Percentiles rank a stretch among this genome's conserved stretches.
Evolutionary conservation across 1,140 invertebrate species (phyloP).

Genomic region (Nephila pilipes): DNA sequence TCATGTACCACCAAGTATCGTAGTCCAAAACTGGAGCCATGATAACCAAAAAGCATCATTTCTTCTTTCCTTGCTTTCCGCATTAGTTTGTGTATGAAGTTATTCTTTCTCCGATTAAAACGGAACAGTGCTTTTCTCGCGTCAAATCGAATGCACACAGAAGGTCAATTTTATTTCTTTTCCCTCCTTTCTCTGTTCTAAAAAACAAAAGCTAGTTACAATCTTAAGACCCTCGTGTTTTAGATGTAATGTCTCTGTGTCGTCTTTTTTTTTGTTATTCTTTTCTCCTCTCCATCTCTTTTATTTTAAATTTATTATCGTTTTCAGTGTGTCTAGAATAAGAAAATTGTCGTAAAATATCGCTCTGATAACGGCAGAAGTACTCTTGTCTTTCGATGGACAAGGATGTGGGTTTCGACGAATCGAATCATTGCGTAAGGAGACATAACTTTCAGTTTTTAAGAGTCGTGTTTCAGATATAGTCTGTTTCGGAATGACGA

Average conservation of each 20-base stretch:
- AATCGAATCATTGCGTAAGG: background rate
- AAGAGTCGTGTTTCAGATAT: background rate
- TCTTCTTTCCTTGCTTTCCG: background rate
- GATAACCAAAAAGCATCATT: constrained; percentile 14
- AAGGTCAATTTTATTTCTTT: background rate
- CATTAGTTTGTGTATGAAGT: background rate
- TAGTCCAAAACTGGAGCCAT: background rate
- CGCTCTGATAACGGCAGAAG: constrained; percentile 42
- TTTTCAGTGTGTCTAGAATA: constrained; percentile 35
- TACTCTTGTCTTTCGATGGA: background rate
- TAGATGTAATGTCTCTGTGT: background rate
- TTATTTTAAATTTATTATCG: constrained; percentile 64
- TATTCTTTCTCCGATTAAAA: constrained; percentile 35
- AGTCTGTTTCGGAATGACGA: background rate
- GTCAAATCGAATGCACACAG: background rate
- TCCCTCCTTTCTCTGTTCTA: background rate
- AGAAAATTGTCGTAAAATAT: constrained; percentile 50
- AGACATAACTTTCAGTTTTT: constrained; percentile 28
- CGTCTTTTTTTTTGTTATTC: background rate
- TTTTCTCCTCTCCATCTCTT: constrained; percentile 23
- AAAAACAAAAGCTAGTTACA: background rate
- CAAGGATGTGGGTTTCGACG: constrained; percentile 4
- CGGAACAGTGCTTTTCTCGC: background rate
- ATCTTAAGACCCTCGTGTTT: background rate
- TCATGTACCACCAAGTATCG: constrained; percentile 8